Base-by-base conservation (phyloP, 2,888 invertebrate species). In the Megaustenia siamemsis region DNA sequence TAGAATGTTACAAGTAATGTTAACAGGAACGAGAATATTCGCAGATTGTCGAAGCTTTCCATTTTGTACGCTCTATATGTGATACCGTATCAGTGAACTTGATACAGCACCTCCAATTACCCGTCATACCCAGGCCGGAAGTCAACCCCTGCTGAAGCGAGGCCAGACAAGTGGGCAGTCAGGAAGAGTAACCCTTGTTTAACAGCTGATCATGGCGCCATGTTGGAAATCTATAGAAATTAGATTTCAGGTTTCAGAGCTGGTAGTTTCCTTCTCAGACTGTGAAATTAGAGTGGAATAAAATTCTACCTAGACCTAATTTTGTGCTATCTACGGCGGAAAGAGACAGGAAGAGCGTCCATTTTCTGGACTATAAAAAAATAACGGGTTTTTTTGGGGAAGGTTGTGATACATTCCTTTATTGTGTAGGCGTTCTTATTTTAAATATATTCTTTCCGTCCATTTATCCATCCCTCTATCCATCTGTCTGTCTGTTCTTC, bases 181-280 rank as follows among this genome's bases (percentile, higher is more conserved):
- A 1, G 3, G 40, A 24, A 63, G 63, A 43, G 56, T 32, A 78
- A 66, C 43, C 63, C 43, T 10, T 78, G 28, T 78, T 78, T 78
- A 78, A 78, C 63, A 40, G 78, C 12, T 28, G 60, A 38, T 40
- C 28, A 32, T 38, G 38, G 28, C 28, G 43, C 43, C 40, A 45
- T 60, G 63, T 32, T 40, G 45, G 63, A 66, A 66, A 78, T 78
- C 78, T 43, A 66, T 78, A 66, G 43, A 63, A 78, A 66, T 78
- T 78, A 78, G 78, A 69, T 80, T 68, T 80, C 35, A 53, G 12
- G n/a, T 80, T 49, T 40, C 80, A 53, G 68, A 35, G 68, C 69
- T 69, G 45, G 24, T 56, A 49, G 73, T 73, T 73, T 73, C 73
- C 73, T 73, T 49, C 49, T 32, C 73, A 73, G 73, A 73, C 73